Evolutionary conservation across 2,797 vertebrate species (phyloP).

Genomic region (Micropoecilia bifurca): DNA sequence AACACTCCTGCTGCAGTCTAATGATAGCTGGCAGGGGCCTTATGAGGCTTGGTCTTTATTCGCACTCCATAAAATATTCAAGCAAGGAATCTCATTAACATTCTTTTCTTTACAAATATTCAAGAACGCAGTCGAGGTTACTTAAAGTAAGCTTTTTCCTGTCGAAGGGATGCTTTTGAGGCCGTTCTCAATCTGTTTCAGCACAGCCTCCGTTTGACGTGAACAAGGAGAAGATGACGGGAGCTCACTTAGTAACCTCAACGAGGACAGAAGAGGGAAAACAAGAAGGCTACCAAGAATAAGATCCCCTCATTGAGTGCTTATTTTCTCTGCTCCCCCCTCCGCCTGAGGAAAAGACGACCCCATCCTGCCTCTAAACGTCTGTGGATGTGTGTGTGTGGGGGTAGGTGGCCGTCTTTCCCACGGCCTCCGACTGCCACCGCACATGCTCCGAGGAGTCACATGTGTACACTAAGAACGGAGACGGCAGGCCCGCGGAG

Average conservation of each 20-base stretch:
- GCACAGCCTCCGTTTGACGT: constrained; percentile 7
- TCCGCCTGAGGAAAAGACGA: constrained; percentile 57
- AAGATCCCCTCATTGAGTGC: constrained; percentile 50
- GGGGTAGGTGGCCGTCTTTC: constrained; percentile 68
- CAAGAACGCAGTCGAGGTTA: background rate
- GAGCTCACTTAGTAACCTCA: constrained; percentile 66
- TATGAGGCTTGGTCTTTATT: constrained; percentile 43
- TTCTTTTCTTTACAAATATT: background rate
- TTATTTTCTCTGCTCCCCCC: constrained; percentile 70
- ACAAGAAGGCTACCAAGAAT: constrained; percentile 59
- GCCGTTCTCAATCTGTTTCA: background rate
- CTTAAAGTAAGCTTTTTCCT: background rate
- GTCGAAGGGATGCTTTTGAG: background rate
- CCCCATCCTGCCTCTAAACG: constrained; percentile 30
- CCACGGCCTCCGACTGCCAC: constrained; percentile 67
- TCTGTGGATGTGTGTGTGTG: constrained; percentile 9
- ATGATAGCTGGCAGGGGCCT: constrained; percentile 52
- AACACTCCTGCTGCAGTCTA: constrained; percentile 35
- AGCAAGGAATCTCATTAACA: constrained; percentile 14
- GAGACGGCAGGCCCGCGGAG: constrained; percentile 24
- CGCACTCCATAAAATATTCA: constrained; percentile 31
- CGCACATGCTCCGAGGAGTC: constrained; percentile 29
- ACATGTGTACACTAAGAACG: constrained; percentile 22
- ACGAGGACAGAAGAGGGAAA: constrained; percentile 64
- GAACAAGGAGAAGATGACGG: constrained; percentile 33